phyloP scores from a whole-genome alignment of 2,888 invertebrate genomes.

The Mesorhabditis sp. region DNA sequence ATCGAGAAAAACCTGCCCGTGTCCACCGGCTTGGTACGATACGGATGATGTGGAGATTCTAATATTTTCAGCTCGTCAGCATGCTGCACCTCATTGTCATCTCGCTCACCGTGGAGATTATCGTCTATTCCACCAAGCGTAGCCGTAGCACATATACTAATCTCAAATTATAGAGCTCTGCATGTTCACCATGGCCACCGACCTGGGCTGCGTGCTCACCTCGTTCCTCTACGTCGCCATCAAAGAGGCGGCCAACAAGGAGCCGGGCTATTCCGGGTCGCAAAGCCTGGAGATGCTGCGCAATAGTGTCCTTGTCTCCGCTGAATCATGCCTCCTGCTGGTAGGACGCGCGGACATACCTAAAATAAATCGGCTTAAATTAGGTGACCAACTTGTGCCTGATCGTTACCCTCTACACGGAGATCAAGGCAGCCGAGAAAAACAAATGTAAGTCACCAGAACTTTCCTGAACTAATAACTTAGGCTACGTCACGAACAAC shows the following conservation, averaged over 20 bases:
- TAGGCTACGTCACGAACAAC: no score
- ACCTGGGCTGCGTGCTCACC: background rate
- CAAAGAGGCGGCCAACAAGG: background rate
- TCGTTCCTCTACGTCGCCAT: constrained; percentile 1
- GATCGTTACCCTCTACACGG: background rate
- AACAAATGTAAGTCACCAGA: no score
- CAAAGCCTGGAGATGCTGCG: background rate
- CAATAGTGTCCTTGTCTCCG: background rate
- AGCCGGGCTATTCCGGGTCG: no score
- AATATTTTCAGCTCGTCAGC: background rate
- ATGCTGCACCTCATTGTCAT: background rate
- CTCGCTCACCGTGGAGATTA: background rate
- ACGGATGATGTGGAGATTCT: background rate
- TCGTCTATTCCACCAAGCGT: background rate
- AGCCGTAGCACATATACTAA: background rate
- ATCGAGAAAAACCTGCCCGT: background rate
- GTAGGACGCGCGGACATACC: background rate
- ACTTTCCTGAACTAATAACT: no score
- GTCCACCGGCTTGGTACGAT: background rate
- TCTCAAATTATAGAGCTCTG: background rate
- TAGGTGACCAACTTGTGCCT: constrained; percentile 2
- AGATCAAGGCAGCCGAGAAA: background rate
- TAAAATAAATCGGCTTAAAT: background rate
- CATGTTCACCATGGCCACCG: background rate
- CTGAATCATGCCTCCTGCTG: constrained; percentile 4